Percentiles rank a stretch among this genome's conserved stretches.
These are phyloP conservation scores for Polypedilum pembai DNA, from an alignment of 1,140 invertebrate species.

Conservation along the genomic window DNA sequence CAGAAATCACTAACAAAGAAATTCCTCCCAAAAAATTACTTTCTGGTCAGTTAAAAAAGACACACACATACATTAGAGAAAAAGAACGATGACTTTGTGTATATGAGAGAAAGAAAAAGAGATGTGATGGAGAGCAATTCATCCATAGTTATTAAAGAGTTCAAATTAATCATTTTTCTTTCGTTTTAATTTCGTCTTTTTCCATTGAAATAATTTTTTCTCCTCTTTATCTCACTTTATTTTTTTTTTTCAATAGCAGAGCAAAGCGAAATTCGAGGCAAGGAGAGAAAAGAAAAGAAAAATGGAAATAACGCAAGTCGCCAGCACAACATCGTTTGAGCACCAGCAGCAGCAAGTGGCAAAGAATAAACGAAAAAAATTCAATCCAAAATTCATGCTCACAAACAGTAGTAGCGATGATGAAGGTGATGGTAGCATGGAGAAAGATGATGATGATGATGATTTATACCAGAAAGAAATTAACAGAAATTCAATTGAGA, in stretches of 20 bases:
- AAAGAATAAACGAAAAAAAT: constrained; percentile 26
- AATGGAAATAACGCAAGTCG: constrained; percentile 15
- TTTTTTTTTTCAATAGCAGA: constrained; percentile 20
- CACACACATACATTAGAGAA: neutral
- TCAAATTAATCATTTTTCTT: constrained; percentile 28
- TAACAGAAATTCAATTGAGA: neutral
- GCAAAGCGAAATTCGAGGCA: neutral
- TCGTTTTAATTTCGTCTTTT: constrained; percentile 27
- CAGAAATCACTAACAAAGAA: neutral
- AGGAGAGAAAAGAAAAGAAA: neutral
- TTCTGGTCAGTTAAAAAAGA: neutral
- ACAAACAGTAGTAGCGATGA: constrained; percentile 26
- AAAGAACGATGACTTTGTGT: neutral
- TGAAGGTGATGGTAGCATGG: constrained; percentile 25
- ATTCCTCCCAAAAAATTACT: constrained; percentile 18
- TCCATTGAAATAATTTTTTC: constrained; percentile 21
- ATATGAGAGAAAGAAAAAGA: neutral
- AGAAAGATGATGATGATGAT: constrained; percentile 22
- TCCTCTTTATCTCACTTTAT: neutral
- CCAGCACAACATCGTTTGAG: constrained; percentile 5
- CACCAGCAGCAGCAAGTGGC: constrained; percentile 24
- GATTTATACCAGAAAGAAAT: constrained; percentile 22
- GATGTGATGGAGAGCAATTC: constrained; percentile 18
- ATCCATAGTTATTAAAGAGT: constrained; percentile 27
- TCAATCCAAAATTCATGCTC: constrained; percentile 24